Evolutionary conservation across 2,113 vertebrate genomes (phyloP).

Genomic region (Zosterops lateralis): DNA sequence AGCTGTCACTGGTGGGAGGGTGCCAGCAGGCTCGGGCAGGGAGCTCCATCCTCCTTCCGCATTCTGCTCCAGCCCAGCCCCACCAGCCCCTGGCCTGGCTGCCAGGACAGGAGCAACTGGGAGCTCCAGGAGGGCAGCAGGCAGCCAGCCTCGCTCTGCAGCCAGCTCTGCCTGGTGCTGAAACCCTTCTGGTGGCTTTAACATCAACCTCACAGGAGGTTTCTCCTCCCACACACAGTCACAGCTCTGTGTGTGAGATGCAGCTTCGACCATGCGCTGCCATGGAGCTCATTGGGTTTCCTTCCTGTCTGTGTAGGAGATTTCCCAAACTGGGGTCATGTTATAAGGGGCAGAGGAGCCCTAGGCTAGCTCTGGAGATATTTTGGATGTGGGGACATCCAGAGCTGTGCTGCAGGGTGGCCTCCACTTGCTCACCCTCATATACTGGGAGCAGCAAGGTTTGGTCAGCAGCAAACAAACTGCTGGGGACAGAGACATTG

Average conservation of each 20-base stretch:
- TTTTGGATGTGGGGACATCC: not conserved
- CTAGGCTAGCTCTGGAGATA: not conserved
- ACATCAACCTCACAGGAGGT: not conserved
- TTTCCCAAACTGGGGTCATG: not conserved
- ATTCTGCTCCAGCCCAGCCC: slow-evolving; percentile 12
- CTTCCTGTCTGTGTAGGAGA: not conserved
- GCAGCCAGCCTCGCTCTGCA: not conserved
- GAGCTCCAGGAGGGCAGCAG: not conserved
- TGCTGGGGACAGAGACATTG: rapidly evolving
- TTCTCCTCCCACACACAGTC: slow-evolving; percentile 19
- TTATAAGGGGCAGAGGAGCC: not conserved
- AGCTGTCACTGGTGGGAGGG: slow-evolving; percentile 24
- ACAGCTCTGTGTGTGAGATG: not conserved
- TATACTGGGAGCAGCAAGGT: not conserved
- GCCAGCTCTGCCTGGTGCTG: not conserved
- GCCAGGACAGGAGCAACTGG: not conserved
- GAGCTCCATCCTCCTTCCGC: not conserved
- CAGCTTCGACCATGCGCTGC: not conserved
- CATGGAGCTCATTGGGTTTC: rapidly evolving
- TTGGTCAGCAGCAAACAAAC: not conserved
- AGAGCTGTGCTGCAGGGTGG: not conserved
- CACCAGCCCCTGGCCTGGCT: not conserved
- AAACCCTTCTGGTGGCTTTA: not conserved
- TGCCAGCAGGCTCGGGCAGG: slow-evolving; percentile 4
- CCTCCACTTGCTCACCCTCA: not conserved